A percentile compares a stretch with the other conserved stretches of the same genome.
Conservation (phyloP, 2,888 invertebrate genomes). For the Apeira syringaria region DNA sequence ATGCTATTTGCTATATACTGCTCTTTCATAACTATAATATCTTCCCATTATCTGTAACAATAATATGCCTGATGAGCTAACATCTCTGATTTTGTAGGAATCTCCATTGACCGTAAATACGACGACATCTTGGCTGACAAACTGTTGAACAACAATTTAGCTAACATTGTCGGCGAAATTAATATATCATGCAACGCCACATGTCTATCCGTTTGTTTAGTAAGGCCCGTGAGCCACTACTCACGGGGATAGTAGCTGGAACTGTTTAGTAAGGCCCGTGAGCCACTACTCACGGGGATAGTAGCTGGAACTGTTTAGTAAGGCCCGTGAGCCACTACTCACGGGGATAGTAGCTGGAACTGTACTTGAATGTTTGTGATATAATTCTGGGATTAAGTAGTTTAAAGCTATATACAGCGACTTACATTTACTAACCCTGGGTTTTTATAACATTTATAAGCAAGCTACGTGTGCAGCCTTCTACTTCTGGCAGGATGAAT, state of each 20-base stretch:
- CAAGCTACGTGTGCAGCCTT: too few relatives aligned
- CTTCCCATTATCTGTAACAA: too few relatives aligned
- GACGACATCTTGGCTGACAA: slow-evolving; percentile 14
- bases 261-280: slow-evolving; percentile 12
- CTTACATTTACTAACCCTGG: too few relatives aligned
- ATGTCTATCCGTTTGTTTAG: slow-evolving; percentile 28
- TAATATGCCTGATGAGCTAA: neutral
- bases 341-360: slow-evolving; percentile 8
- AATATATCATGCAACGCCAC: slow-evolving; percentile 38
- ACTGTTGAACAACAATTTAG: slow-evolving; percentile 25
- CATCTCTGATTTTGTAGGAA: slow-evolving; percentile 1
- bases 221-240: neutral
- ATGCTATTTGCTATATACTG: too few relatives aligned
- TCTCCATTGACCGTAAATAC: slow-evolving; percentile 18
- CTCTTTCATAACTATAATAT: too few relatives aligned
- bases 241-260: slow-evolving; percentile 8
- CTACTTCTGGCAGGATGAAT: too few relatives aligned
- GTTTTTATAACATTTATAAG: too few relatives aligned
- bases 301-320: slow-evolving; percentile 19
- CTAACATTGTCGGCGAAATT: slow-evolving; percentile 41
- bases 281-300: neutral
- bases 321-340: neutral
- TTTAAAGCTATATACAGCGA: too few relatives aligned
- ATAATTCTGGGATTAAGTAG: too few relatives aligned
- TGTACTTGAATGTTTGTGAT: too few relatives aligned